phyloP scores from a whole-genome alignment of 2,797 vertebrate species.

The Poecilia picta region DNA sequence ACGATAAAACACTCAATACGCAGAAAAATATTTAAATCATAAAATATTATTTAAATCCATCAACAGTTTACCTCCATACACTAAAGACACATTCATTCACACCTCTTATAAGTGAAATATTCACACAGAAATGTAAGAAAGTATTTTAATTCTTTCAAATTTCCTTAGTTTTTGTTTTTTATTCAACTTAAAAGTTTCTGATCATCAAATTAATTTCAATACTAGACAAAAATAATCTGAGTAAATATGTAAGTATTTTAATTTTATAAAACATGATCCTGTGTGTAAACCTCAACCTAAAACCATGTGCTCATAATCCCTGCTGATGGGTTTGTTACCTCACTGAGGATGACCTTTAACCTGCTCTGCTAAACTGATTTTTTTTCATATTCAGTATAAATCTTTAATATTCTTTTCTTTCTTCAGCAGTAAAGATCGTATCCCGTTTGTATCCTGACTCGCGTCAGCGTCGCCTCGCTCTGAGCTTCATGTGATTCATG shows the following conservation, averaged over 20 bases:
- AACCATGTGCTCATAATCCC: too few relatives aligned
- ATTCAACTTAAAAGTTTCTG: neutral
- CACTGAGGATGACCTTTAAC: neutral
- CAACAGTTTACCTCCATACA: too few relatives aligned
- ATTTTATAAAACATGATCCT: neutral
- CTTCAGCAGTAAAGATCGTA: neutral
- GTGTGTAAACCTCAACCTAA: neutral
- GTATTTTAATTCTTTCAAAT: neutral
- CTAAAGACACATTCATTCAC: too few relatives aligned
- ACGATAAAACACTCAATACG: neutral
- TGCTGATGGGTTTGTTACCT: too few relatives aligned
- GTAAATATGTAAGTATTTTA: neutral
- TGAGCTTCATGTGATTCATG: neutral
- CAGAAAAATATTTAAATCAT: neutral
- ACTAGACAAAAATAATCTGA: neutral
- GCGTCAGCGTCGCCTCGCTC: neutral
- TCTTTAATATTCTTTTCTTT: neutral
- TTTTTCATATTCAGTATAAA: neutral
- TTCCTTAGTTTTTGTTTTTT: neutral
- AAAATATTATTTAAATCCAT: neutral
- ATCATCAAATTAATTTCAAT: neutral
- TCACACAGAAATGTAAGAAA: neutral
- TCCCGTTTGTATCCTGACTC: neutral
- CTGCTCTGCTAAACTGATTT: neutral
- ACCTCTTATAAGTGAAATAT: too few relatives aligned